Evolutionary conservation across 2,888 invertebrate species (phyloP).

Genomic region (Eristalinus aeneus): DNA sequence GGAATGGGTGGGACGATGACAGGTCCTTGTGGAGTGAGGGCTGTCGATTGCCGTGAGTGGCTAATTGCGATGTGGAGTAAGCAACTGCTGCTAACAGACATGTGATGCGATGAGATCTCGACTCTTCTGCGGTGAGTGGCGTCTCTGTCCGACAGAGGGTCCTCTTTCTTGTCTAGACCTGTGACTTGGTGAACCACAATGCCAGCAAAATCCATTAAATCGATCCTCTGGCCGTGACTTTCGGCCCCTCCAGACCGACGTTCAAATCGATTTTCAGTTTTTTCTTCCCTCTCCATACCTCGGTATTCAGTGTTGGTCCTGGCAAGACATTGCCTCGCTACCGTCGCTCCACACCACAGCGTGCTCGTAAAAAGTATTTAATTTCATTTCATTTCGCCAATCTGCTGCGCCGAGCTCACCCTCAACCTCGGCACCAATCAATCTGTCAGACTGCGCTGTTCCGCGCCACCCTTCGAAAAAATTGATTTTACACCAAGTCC

Average conservation of each 20-base stretch:
- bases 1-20: not conserved
- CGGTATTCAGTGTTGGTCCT: not conserved
- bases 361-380: conserved; percentile 6
- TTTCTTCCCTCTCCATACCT: not conserved
- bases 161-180: too few relatives aligned
- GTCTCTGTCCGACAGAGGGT: not conserved
- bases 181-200: too few relatives aligned
- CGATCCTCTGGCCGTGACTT: not conserved
- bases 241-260: not conserved
- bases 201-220: too few relatives aligned
- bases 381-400: conserved; percentile 40
- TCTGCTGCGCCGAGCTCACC: conserved; percentile 34
- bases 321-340: not conserved
- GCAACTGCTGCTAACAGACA: not conserved
- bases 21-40: not conserved
- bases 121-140: not conserved
- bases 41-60: not conserved
- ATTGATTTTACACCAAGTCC: conserved; percentile 48
- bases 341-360: not conserved
- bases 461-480: conserved; percentile 17
- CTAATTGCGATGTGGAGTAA: conserved; percentile 27
- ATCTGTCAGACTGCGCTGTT: conserved; percentile 25
- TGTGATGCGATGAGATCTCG: not conserved
- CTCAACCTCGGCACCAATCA: conserved; percentile 26
- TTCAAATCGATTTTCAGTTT: not conserved